Base-by-base conservation (phyloP, 2,113 vertebrate genomes). In the Xyliphius kryptos region DNA sequence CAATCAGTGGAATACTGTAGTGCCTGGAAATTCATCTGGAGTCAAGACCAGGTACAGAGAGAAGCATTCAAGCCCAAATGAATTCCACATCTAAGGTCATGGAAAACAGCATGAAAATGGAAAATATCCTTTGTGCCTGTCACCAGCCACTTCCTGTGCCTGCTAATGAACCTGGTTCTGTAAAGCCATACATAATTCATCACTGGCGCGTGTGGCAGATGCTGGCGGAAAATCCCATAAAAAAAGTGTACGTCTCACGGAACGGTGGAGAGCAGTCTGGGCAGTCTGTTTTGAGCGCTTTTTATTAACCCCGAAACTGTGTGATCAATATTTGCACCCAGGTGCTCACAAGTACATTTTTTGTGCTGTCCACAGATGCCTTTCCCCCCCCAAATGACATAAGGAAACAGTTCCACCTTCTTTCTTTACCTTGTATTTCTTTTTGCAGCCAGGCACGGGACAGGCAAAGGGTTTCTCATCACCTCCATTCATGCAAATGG, bases 171-270 rank as follows among this genome's bases (percentile, higher is more conserved):
- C 76, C 72, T 75, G 73, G 78, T 82, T 81, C 77, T 76, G 80
- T 82, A 82, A 81, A 80, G 72, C 83, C 82, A 80, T 77, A 76
- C 80, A 80, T 80, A 70, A 80, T 85, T 88, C 78, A 81, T 80
- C 71, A 78, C 51, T 53, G 78, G 74, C 82, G 58, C 76, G 80
- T 68, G 66, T 32, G 47, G 82, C 85, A 88, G 80, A 84, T 83
- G 83, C 78, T 77, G 77, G 77, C 56, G 83, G 82, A 83, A 88
- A 87, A 81, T 77, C 55, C 76, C 58, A 72, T 85, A 83, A 85
- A 74, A n/a, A 32, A 32, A 32, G 26, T 32, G 26, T 48, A 62
- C 50, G 36, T 56, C 59, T 71, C 71, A 70, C 69, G 79, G 76
- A 75, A 74, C 71, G 85, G 74, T 67, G 60, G 46, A 55, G 57